Base-by-base conservation (phyloP, 2,888 invertebrate genomes). In the Drosophila maculinotata region DNA sequence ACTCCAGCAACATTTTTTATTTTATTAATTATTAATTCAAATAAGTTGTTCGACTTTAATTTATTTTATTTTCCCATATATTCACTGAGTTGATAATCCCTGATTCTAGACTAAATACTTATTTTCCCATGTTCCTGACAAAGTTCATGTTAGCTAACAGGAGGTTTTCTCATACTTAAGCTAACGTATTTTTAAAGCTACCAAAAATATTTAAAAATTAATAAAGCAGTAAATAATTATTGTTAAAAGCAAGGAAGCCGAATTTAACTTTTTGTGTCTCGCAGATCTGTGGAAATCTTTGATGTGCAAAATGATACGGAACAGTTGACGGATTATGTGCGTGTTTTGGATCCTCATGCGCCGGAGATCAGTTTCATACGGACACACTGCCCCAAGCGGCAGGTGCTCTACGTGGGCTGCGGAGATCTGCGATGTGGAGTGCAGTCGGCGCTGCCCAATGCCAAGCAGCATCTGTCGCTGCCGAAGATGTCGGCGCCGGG, bases 311-410 rank as follows among this genome's bases (percentile, higher is more conserved):
- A 93, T 52, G 94, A 95, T 78, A 92, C 93, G 6, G 94, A 93
- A 87, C 90, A 90, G 26, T 91, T 92, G 62, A 92, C 93, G 33
- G 93, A 95, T 64, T 97, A 97, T 88, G 97, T 97, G 0, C 94
- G 95, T 88, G 96, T 97, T 87, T 94, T 96, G 67, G 96, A 97
- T 90, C 96, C 97, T 0, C 93, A 94, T 63, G 96, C 96, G 0
- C 91, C 95, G 0, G 96, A 97, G 92, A 96, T 97, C 60, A 95
- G 95, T 28, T 97, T 97, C 82, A 93, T 96, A 10, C 94, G 95
- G 78, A 95, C 95, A 9, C 93, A 94, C 41, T 97, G 97, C 86
- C 94, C 94, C 0, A 93, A 94, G 41, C 94, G 94, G 74, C 94
- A 95, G 92, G 97, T 97, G 8, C 93, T 97, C 51, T 95, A 95